A percentile compares a stretch with the other conserved stretches of the same genome.
Evolutionary conservation across 2,113 vertebrate genomes (phyloP).

Genomic region (Hippocampus mohnikei): DNA sequence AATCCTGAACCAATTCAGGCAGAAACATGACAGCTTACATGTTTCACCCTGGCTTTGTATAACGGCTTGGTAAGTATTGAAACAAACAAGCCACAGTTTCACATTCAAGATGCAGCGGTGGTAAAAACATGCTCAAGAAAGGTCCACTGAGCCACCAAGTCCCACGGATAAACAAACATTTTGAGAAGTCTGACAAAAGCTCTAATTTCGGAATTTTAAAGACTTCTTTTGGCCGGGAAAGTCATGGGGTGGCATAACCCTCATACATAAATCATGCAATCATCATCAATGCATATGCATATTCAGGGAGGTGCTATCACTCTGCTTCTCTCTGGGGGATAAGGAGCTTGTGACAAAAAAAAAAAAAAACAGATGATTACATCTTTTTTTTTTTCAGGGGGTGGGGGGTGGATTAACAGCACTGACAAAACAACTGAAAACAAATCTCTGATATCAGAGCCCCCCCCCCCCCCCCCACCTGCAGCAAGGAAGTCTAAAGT

Average conservation of each 20-base stretch:
- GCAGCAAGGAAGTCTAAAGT: conserved; percentile 49
- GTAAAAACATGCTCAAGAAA: conserved; percentile 20
- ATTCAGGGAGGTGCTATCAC: conserved; percentile 60
- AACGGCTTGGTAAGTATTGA: conserved; percentile 52
- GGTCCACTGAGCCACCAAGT: conserved; percentile 25
- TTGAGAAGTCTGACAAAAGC: conserved; percentile 51
- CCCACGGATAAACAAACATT: conserved; percentile 52
- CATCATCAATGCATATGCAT: conserved; percentile 70
- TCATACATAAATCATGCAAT: conserved; percentile 81
- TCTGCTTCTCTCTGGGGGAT: conserved; percentile 61
- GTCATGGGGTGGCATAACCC: conserved; percentile 51
- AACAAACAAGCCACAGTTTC: conserved; percentile 45
- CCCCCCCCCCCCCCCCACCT: conserved; percentile 67
- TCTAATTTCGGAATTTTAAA: conserved; percentile 53
- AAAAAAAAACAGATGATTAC: conserved; percentile 71
- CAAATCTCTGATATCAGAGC: conserved; percentile 63
- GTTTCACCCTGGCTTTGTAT: conserved; percentile 41
- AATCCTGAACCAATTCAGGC: conserved; percentile 34
- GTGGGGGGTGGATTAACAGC: conserved; percentile 51
- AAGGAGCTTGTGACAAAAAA: conserved; percentile 49
- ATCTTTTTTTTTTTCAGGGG: conserved; percentile 50
- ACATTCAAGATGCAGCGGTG: conserved; percentile 23
- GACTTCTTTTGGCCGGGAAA: conserved; percentile 39
- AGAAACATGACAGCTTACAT: conserved; percentile 47
- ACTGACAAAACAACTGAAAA: conserved; percentile 72